These are phyloP conservation scores for Camponotus fellah DNA, from an alignment of 2,888 invertebrate species.

Conservation along the genomic window DNA sequence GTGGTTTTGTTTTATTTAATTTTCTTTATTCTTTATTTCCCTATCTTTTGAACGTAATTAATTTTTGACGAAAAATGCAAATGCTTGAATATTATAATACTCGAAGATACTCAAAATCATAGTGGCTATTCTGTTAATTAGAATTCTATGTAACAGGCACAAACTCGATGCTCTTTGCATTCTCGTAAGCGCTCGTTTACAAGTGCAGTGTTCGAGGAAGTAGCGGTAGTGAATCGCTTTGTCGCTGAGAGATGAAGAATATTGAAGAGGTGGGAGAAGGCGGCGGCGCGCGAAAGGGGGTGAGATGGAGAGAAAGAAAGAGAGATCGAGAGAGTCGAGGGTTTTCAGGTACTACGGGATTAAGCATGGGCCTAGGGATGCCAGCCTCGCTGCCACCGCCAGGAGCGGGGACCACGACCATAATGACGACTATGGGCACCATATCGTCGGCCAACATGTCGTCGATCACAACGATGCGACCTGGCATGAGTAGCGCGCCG, in stretches of 20 bases:
- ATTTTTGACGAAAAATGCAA: neutral
- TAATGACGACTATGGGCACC: slow-evolving; percentile 74
- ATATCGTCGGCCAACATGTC: slow-evolving; percentile 68
- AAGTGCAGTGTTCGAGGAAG: slow-evolving; percentile 6
- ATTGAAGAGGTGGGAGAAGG: slow-evolving; percentile 26
- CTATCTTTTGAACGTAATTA: slow-evolving; percentile 12
- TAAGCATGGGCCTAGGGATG: slow-evolving; percentile 80
- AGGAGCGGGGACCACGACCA: slow-evolving; percentile 70
- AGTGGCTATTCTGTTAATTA: neutral
- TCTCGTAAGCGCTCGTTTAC: slow-evolving; percentile 24
- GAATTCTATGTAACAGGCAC: neutral
- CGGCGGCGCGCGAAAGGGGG: slow-evolving; percentile 17
- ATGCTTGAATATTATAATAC: neutral
- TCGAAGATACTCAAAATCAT: neutral
- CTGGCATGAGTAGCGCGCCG: slow-evolving; percentile 73
- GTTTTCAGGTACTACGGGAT: slow-evolving; percentile 84
- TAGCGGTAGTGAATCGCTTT: slow-evolving; percentile 15
- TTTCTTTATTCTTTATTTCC: neutral
- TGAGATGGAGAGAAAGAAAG: slow-evolving; percentile 16
- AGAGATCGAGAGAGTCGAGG: slow-evolving; percentile 81
- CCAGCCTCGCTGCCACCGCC: slow-evolving; percentile 81
- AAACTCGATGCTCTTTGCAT: neutral
- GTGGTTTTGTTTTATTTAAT: neutral
- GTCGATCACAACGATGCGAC: slow-evolving; percentile 76
- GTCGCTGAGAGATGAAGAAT: slow-evolving; percentile 12